These are phyloP conservation scores for Apis mellifera DNA, from an alignment of 1,140 invertebrate genomes.

Conservation along the genomic window DNA sequence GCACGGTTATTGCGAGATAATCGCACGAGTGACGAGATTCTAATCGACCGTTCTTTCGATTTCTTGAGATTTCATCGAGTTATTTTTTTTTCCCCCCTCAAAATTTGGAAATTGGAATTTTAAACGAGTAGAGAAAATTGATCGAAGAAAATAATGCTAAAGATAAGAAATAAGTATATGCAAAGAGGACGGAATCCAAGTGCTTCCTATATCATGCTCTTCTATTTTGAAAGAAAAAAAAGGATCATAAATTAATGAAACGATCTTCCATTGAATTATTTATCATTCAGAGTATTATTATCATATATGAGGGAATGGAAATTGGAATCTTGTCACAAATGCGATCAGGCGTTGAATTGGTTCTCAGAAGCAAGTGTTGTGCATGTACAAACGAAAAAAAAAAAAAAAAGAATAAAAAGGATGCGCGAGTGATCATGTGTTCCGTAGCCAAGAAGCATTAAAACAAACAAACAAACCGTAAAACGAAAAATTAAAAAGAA, in stretches of 20 bases:
- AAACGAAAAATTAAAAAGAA: neutral
- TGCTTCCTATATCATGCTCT: conserved; percentile 45
- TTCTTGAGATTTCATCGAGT: neutral
- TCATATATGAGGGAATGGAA: neutral
- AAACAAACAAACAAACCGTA: conserved; percentile 44
- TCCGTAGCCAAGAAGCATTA: conserved; percentile 58
- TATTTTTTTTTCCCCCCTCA: too few species aligned
- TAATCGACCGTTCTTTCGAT: neutral
- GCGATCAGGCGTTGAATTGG: conserved; percentile 34
- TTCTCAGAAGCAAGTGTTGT: conserved; percentile 37
- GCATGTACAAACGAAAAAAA: conserved; percentile 51
- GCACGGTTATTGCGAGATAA: conserved; percentile 15
- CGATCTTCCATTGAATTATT: conserved; percentile 26
- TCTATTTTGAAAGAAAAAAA: conserved; percentile 2
- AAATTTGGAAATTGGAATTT: neutral
- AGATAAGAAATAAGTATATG: neutral
- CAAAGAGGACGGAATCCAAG: conserved; percentile 6
- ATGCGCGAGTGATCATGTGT: conserved; percentile 67
- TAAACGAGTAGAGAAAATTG: too few species aligned
- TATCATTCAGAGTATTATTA: neutral
- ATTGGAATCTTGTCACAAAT: conserved; percentile 41
- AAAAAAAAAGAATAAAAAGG: conserved; percentile 6
- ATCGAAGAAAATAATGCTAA: neutral
- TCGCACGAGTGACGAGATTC: conserved; percentile 30
- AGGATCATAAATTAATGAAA: too few species aligned